These are phyloP conservation scores for Aporophyla nigra DNA, from an alignment of 2,888 invertebrate genomes.

Conservation along the genomic window DNA sequence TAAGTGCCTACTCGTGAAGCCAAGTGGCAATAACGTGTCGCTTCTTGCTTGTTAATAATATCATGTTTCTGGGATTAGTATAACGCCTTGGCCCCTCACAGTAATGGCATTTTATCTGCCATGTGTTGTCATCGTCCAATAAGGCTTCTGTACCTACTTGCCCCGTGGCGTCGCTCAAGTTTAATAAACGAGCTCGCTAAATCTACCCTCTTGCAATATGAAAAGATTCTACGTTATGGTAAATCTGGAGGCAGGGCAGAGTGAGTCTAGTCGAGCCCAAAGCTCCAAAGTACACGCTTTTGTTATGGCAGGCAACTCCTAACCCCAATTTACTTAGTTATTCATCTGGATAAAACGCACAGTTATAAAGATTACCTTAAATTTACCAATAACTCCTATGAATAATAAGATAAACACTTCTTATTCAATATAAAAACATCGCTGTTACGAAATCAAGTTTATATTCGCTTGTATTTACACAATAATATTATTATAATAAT, in stretches of 20 bases:
- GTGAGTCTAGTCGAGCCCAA: conserved; percentile 1
- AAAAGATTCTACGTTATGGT: conserved; percentile 36
- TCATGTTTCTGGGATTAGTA: not conserved
- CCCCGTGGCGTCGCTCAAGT: conserved; percentile 11
- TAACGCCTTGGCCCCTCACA: not conserved
- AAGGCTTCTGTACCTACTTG: conserved; percentile 14
- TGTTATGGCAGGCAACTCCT: not conserved
- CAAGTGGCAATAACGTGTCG: not conserved
- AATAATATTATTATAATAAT: no score
- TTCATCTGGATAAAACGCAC: not conserved
- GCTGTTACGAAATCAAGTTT: no score
- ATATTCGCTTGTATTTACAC: not conserved
- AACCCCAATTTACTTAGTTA: not conserved
- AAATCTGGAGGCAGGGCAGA: conserved; percentile 4
- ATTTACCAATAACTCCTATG: not conserved
- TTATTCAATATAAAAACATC: not conserved
- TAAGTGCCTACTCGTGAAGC: not conserved
- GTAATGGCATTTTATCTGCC: not conserved
- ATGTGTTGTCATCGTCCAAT: not conserved
- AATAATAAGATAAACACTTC: not conserved
- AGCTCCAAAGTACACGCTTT: not conserved
- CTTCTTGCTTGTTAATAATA: not conserved
- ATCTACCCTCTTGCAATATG: conserved; percentile 34
- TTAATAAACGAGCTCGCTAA: conserved; percentile 40
- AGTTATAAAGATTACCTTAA: not conserved